phyloP scores from a whole-genome alignment of 2,888 invertebrate species.

The Agapetus fuscipes region DNA sequence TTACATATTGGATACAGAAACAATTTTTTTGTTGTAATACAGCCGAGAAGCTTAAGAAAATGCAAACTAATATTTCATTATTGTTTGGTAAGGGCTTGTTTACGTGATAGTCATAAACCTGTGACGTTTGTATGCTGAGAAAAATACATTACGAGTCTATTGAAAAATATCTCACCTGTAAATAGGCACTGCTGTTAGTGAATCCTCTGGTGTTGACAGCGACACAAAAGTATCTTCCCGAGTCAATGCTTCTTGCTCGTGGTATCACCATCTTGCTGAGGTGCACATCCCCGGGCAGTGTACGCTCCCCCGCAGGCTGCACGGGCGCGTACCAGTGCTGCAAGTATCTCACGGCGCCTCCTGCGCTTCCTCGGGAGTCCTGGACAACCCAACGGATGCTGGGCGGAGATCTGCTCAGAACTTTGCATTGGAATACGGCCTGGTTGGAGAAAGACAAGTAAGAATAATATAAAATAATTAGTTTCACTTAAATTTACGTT shows the following conservation, averaged over 20 bases:
- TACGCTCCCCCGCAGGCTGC: slow-evolving; percentile 9
- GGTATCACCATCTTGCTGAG: slow-evolving; percentile 15
- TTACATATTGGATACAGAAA: too few relatives aligned
- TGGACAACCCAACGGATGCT: slow-evolving; percentile 15
- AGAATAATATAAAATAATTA: too few relatives aligned
- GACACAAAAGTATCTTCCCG: slow-evolving; percentile 17
- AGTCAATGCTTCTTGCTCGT: slow-evolving; percentile 7
- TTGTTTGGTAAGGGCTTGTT: too few relatives aligned
- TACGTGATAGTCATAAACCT: too few relatives aligned
- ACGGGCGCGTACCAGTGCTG: slow-evolving; percentile 9
- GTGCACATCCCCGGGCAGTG: slow-evolving; percentile 9
- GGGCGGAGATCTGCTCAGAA: slow-evolving; percentile 11
- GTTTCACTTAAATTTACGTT: too few relatives aligned
- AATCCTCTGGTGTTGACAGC: slow-evolving; percentile 19
- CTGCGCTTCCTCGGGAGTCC: slow-evolving; percentile 4
- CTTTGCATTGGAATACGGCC: slow-evolving; percentile 20
- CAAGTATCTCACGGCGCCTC: slow-evolving; percentile 3
- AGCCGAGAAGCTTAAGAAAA: too few relatives aligned
- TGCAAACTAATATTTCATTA: too few relatives aligned
- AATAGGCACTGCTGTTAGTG: slow-evolving; percentile 15
- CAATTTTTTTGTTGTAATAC: too few relatives aligned
- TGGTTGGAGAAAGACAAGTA: slow-evolving; percentile 4
- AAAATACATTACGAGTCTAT: too few relatives aligned
- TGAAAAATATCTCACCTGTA: slow-evolving; percentile 8
- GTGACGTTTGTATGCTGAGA: too few relatives aligned